These are phyloP conservation scores for Antitype chi DNA, from an alignment of 2,888 invertebrate species.

Conservation along the genomic window DNA sequence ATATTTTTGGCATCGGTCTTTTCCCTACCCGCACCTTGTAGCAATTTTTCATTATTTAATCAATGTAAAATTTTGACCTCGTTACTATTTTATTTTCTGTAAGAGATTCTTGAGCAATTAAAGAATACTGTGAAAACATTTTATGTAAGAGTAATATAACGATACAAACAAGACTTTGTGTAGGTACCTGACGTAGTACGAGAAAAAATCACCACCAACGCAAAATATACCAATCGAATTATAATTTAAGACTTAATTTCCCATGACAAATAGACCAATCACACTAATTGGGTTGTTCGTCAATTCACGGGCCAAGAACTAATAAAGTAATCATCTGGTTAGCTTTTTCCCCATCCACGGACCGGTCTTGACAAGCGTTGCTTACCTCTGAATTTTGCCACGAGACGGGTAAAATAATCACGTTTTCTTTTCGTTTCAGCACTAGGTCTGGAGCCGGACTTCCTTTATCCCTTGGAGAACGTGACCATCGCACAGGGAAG, in stretches of 20 bases:
- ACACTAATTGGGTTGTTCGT: conserved; percentile 14
- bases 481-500: conserved; percentile 95
- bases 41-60: not conserved
- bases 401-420: not conserved
- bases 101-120: too few relatives aligned
- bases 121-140: too few relatives aligned
- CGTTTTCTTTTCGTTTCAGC: conserved; percentile 87
- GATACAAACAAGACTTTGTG: not conserved
- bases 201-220: not conserved
- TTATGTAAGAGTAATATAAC: not conserved
- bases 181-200: not conserved
- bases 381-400: not conserved
- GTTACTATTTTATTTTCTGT: not conserved
- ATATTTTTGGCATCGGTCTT: not conserved
- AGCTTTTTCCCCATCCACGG: not conserved
- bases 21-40: not conserved
- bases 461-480: conserved; percentile 95
- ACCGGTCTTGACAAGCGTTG: not conserved
- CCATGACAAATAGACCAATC: conserved; percentile 21
- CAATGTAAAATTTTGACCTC: not conserved
- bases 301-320: conserved; percentile 1
- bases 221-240: not conserved
- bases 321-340: not conserved
- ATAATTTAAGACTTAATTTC: conserved; percentile 27
- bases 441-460: conserved; percentile 95